Conservation (phyloP, 2,113 vertebrate genomes). For the Scomber colias region DNA sequence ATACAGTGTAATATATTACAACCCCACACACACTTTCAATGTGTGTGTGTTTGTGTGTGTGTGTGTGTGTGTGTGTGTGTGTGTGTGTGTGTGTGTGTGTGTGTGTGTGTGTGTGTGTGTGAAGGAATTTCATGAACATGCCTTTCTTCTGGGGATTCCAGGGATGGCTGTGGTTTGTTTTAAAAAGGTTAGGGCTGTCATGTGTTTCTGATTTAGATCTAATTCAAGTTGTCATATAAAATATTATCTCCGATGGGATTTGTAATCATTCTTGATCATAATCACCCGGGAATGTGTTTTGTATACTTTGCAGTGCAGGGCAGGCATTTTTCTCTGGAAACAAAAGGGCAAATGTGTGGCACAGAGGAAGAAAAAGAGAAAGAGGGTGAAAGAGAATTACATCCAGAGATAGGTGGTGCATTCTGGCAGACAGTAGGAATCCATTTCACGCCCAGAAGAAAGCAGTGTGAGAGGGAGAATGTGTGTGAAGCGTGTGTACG, state of each 20-base stretch:
- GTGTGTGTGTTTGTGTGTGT: conserved; percentile 19
- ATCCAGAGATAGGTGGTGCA: conserved; percentile 80
- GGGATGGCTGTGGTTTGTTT: conserved; percentile 81
- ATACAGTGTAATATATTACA: conserved; percentile 51
- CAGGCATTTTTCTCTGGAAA: conserved; percentile 63
- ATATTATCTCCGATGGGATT: conserved; percentile 81
- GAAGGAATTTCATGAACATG: conserved; percentile 81
- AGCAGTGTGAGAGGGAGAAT: conserved; percentile 77
- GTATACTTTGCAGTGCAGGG: conserved; percentile 46
- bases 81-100: conserved; percentile 54
- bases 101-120: conserved; percentile 51
- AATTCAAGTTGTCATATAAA: conserved; percentile 81
- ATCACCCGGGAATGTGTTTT: conserved; percentile 77
- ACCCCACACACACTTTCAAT: conserved; percentile 52
- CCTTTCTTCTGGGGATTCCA: conserved; percentile 82
- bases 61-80: conserved; percentile 35
- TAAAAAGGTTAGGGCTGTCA: conserved; percentile 78
- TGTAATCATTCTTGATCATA: conserved; percentile 77
- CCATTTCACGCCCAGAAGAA: conserved; percentile 83
- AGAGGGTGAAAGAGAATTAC: conserved; percentile 58
- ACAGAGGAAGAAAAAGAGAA: conserved; percentile 49
- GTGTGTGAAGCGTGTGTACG: conserved; percentile 73
- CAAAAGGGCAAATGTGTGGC: conserved; percentile 70
- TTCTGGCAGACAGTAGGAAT: conserved; percentile 82
- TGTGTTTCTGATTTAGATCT: conserved; percentile 84